These are phyloP conservation scores for Neostethus bicornis DNA, from an alignment of 2,797 vertebrate genomes.

Conservation along the genomic window DNA sequence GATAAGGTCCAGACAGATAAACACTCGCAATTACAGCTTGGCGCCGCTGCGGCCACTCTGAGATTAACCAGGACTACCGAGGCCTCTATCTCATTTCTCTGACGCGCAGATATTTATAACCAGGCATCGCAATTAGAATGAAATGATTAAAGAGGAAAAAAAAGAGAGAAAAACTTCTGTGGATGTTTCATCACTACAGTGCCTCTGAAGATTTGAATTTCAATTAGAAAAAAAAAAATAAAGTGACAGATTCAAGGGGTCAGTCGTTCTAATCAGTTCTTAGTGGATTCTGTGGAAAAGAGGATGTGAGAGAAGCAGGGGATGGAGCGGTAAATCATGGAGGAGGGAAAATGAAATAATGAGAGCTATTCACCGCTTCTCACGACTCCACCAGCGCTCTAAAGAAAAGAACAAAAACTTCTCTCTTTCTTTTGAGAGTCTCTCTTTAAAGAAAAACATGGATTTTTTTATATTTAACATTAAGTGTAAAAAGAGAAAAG, in stretches of 20 bases:
- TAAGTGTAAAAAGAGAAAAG: neutral
- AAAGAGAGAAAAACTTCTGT: constrained; percentile 16
- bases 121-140: constrained; percentile 59
- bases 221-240: constrained; percentile 73
- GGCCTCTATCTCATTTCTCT: constrained; percentile 55
- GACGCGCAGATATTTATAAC: constrained; percentile 68
- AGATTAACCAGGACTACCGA: constrained; percentile 50
- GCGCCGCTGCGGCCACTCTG: constrained; percentile 29
- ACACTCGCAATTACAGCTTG: constrained; percentile 61
- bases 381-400: constrained; percentile 11
- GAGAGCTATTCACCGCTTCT: constrained; percentile 21
- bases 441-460: constrained; percentile 6
- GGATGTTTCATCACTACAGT: constrained; percentile 55
- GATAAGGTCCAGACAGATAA: constrained; percentile 69
- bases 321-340: constrained; percentile 40
- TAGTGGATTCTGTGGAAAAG: constrained; percentile 31
- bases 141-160: constrained; percentile 47
- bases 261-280: constrained; percentile 61
- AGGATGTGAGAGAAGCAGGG: constrained; percentile 17
- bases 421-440: constrained; percentile 29
- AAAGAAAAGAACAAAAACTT: constrained; percentile 21
- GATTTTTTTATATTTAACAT: neutral
- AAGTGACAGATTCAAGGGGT: constrained; percentile 60
- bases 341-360: constrained; percentile 37
- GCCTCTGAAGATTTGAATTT: constrained; percentile 64